Conservation (phyloP, 2,797 vertebrate genomes). For the Squalus acanthias region DNA sequence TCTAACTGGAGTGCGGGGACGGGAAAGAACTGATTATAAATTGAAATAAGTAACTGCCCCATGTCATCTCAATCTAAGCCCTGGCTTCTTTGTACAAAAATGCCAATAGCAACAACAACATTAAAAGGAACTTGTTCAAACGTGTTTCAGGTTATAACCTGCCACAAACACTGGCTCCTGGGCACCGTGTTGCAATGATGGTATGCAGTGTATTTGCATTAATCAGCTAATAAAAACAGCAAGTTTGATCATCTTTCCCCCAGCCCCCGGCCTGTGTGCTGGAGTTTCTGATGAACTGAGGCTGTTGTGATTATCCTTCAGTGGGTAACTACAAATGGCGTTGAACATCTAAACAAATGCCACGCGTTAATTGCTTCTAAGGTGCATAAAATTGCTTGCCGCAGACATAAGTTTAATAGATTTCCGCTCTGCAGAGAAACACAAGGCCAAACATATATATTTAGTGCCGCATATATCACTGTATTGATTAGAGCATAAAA, state of each 20-base stretch:
- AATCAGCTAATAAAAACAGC: neutral
- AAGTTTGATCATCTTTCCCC: neutral
- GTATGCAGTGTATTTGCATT: neutral
- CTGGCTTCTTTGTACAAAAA: neutral
- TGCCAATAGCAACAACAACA: neutral
- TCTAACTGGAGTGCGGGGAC: neutral
- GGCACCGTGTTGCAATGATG: neutral
- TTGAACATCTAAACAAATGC: conserved; percentile 9
- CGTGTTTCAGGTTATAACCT: too few relatives aligned
- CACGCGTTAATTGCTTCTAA: neutral
- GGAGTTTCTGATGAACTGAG: neutral
- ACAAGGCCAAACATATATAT: neutral
- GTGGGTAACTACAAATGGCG: neutral
- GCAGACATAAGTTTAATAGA: neutral
- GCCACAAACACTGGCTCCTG: neutral
- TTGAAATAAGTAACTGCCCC: neutral
- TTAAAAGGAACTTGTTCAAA: too few relatives aligned
- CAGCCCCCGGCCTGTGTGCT: too few relatives aligned
- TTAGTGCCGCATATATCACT: neutral
- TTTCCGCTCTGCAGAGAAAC: neutral
- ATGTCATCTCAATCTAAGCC: neutral
- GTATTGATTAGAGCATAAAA: neutral
- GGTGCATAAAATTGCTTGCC: neutral
- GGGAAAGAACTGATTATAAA: neutral
- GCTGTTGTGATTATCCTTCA: neutral